Conservation (phyloP, 2,888 invertebrate genomes). For the Taenaris catops region DNA sequence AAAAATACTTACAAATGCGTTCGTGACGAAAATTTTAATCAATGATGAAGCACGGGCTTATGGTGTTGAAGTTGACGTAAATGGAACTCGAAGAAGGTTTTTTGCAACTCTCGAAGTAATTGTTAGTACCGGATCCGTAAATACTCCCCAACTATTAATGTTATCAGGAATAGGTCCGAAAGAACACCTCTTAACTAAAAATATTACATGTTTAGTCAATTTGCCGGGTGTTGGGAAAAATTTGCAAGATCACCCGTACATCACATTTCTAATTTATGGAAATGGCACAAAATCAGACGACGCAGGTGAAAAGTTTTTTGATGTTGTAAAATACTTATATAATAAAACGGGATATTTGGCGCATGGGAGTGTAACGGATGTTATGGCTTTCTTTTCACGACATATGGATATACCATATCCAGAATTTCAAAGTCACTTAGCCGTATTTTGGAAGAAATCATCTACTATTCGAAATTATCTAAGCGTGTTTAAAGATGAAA, state of each 20-base stretch:
- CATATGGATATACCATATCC: constrained; percentile 39
- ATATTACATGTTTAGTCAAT: constrained; percentile 33
- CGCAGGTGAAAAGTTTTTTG: constrained; percentile 35
- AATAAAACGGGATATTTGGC: constrained; percentile 70
- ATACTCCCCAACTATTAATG: constrained; percentile 39
- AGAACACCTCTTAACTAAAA: constrained; percentile 32
- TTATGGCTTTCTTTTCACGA: constrained; percentile 36
- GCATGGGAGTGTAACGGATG: constrained; percentile 75
- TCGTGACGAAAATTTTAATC: too few relatives aligned
- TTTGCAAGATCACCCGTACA: constrained; percentile 41
- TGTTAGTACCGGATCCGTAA: constrained; percentile 36
- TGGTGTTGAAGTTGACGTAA: too few relatives aligned
- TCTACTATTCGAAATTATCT: not conserved
- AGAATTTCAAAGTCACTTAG: constrained; percentile 42
- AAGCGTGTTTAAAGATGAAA: constrained; percentile 2
- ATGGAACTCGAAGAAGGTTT: too few relatives aligned
- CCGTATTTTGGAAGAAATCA: constrained; percentile 20
- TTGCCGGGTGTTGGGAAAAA: constrained; percentile 45
- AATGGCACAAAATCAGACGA: constrained; percentile 36
- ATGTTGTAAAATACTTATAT: constrained; percentile 63
- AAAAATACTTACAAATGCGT: too few relatives aligned
- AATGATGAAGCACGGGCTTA: too few relatives aligned
- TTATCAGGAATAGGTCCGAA: constrained; percentile 41
- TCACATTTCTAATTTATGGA: constrained; percentile 50
- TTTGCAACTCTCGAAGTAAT: too few relatives aligned